Evolutionary conservation across 37 sponge, comb jelly and placozoan species (phyloP), one percentile per base, ranked within the genome.

Genomic region (Beroe forskalii): DNA sequence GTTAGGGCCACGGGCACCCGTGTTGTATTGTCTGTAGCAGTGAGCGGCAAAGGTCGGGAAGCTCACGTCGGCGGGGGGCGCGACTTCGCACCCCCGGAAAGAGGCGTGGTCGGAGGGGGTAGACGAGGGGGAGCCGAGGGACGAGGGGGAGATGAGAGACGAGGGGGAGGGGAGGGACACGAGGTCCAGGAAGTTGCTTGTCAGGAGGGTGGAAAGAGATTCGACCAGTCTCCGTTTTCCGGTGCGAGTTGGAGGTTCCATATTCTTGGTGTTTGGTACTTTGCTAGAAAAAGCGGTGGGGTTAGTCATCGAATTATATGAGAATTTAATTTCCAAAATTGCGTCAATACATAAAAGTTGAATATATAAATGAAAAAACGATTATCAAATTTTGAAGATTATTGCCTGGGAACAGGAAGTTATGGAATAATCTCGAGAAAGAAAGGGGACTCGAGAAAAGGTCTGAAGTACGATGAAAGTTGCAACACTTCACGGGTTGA

Each of bases 121-220:
- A 20, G 66, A 8, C n/a, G 66, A 63, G 66, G 20, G 28, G n/a
- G 20, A 24, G 25, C 28, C 25, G 66, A 30, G 25, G 72, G 38
- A 69, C 1, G 72, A 4, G 8, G 72, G 19, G 38, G 38, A 69
- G 1, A 69, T 37, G 19, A 69, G 38, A 17, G 72, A 69, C 19
- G 72, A 32, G 39, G 72, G 39, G 32, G 72, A 69, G 72, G 72
- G 72, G 9, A 69, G 72, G 9, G 72, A 69, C 12, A 69, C 38
- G 4, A 32, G 27, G 35, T 69, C 72, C 37, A 69, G 36, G 66
- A 64, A 8, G 66, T 64, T 27, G 66, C 17, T 27, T 6, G 66
- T 22, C 17, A 20, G 60, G 66, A 64, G 25, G 30, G 4, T 64
- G 25, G 25, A 30, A 17, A 69, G 36, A 9, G 72, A 69, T 19